These are phyloP conservation scores for Catharus bicknelli DNA, from an alignment of 2,113 vertebrate genomes.

Conservation along the genomic window DNA sequence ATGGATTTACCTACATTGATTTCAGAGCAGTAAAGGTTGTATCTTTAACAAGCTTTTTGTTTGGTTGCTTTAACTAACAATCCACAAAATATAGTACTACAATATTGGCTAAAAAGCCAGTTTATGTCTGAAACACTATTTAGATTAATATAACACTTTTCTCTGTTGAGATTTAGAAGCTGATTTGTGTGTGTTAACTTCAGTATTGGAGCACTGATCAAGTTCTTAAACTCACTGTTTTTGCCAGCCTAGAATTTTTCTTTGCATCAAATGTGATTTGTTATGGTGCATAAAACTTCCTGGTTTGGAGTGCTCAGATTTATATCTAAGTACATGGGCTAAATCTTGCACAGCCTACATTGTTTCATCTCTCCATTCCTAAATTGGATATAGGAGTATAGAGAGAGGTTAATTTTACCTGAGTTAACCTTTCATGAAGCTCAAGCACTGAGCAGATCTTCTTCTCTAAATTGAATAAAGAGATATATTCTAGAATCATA, in stretches of 20 bases:
- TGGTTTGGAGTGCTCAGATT: not conserved
- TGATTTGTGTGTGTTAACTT: not conserved
- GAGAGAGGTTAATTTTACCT: not conserved
- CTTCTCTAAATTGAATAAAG: not conserved
- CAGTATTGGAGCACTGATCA: not conserved
- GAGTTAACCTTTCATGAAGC: not conserved
- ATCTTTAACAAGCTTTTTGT: not conserved
- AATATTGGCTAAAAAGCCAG: not conserved
- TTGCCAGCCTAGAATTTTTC: not conserved
- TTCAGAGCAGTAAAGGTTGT: not conserved
- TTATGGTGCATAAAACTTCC: not conserved
- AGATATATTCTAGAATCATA: not conserved
- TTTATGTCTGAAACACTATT: not conserved
- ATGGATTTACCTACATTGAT: not conserved
- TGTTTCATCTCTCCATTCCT: not conserved
- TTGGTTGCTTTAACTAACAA: not conserved
- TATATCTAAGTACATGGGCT: not conserved
- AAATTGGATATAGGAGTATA: not conserved
- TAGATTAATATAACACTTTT: not conserved
- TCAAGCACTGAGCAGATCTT: not conserved
- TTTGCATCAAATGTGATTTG: not conserved
- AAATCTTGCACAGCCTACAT: not conserved
- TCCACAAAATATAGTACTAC: not conserved
- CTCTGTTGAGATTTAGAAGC: not conserved
- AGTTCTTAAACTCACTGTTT: not conserved